Evolutionary conservation across 2,888 invertebrate genomes (phyloP), one percentile per base, ranked within the genome.

Genomic region (Chloroclysta siterata): DNA sequence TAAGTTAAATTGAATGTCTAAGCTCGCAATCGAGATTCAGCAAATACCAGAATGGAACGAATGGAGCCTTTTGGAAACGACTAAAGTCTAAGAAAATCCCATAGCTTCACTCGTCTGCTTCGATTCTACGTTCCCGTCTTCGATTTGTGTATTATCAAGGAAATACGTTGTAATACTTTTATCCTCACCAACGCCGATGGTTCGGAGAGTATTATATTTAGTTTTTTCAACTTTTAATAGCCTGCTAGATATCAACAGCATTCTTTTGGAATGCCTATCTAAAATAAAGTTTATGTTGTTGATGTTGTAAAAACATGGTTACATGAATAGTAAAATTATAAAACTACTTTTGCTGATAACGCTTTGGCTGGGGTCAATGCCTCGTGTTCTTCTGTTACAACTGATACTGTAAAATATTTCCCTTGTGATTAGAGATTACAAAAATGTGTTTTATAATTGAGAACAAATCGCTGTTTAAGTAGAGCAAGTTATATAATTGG

Each of bases 1-100:
- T 85, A 85, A 88, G 80, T 89, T 88, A 85, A 89, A 89, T 89
- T 87, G 87, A 89, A 88, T 86, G 85, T 85, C 86, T 86, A 85
- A 87, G 87, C 88, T 84, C 73, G 82, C 83, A 82, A 82, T 83
- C 80, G 82, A 83, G 85, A 83, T 85, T 87, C 84, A 84, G 87
- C 84, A 89, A 89, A 89, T 87, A 84, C 85, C 79, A 80, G 82
- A 84, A 85, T 84, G 84, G 83, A 84, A 81, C 84, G 80, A 65
- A 46, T 50, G 28, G 56, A 48, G 53, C 52, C 48, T 60, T 64
- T 64, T 60, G 53, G 47, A 63, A 58, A 39, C 54, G 70, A 81
- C 79, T 76, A 75, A 79, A 79, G 84, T 83, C 87, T 84, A 85
- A 82, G 82, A 81, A 86, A 84, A 88, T 84, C 86, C 82, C 72